Conservation (phyloP, 2,888 invertebrate genomes). For the Athetis lepigone region DNA sequence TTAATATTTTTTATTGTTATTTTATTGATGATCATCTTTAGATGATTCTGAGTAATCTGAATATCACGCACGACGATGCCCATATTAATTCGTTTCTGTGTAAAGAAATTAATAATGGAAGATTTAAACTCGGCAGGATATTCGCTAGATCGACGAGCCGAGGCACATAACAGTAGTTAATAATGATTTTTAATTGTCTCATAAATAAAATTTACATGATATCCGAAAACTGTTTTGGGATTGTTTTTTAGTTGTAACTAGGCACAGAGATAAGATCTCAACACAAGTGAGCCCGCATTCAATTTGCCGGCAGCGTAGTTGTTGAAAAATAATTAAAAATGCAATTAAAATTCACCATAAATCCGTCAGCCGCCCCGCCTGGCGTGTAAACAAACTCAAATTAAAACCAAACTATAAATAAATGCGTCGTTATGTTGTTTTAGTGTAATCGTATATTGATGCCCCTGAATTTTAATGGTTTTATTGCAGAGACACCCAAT, state of each 20-base stretch:
- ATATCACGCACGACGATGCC: constrained; percentile 14
- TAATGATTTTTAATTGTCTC: constrained; percentile 54
- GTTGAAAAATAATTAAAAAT: constrained; percentile 89
- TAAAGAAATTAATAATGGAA: constrained; percentile 28
- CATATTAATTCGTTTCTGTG: constrained; percentile 27
- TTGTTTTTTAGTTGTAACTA: constrained; percentile 60
- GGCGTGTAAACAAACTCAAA: constrained; percentile 80
- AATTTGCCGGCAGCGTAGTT: constrained; percentile 84
- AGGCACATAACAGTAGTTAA: constrained; percentile 36
- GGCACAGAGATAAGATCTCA: constrained; percentile 78
- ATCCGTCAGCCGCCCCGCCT: constrained; percentile 85
- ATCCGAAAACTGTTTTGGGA: constrained; percentile 54
- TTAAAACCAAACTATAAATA: constrained; percentile 78
- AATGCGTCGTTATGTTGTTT: constrained; percentile 75
- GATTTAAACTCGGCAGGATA: constrained; percentile 38
- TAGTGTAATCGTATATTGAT: constrained; percentile 67
- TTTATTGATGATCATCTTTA: constrained; percentile 52
- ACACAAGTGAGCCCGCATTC: constrained; percentile 78
- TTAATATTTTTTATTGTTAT: constrained; percentile 51
- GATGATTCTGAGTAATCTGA: constrained; percentile 29
- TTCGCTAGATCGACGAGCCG: constrained; percentile 39
- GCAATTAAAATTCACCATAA: constrained; percentile 87
- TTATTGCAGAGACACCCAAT: constrained; percentile 60
- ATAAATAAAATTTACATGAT: constrained; percentile 55
- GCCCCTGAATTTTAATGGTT: constrained; percentile 70